Evolutionary conservation across 2,113 vertebrate genomes (phyloP).

Genomic region (Zosterops borbonicus): DNA sequence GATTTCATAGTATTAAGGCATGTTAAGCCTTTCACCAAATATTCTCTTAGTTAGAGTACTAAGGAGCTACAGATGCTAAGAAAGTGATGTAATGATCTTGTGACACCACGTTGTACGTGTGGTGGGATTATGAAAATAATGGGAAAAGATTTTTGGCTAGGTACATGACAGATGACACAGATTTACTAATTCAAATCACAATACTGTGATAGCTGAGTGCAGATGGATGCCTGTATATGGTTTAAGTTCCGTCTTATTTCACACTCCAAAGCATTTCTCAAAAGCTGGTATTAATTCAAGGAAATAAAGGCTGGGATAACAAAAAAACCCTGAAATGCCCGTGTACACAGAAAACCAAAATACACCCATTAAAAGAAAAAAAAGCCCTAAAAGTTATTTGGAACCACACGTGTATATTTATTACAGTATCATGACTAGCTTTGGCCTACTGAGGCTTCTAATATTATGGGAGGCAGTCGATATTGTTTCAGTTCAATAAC

Average conservation of each 20-base stretch:
- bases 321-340: not conserved
- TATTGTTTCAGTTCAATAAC: not conserved
- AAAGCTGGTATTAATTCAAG: not conserved
- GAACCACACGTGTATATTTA: not conserved
- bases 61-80: slow-evolving; percentile 35
- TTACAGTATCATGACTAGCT: not conserved
- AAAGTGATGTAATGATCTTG: slow-evolving; percentile 34
- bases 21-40: not conserved
- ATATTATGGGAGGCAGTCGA: not conserved
- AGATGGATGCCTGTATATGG: not conserved
- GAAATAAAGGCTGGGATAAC: not conserved
- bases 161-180: not conserved
- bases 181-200: slow-evolving; percentile 1
- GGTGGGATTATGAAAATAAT: not conserved
- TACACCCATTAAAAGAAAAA: not conserved
- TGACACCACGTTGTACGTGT: not conserved
- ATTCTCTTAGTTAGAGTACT: not conserved
- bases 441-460: not conserved
- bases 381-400: not conserved
- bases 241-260: not conserved
- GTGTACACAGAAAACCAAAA: not conserved
- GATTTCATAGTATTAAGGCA: not conserved
- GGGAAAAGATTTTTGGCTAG: not conserved
- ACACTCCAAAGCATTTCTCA: not conserved
- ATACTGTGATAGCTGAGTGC: not conserved